Percentiles rank a stretch among this genome's conserved stretches.
Conservation (phyloP, 1,140 invertebrate genomes). For the Armadillidium nasatum region DNA sequence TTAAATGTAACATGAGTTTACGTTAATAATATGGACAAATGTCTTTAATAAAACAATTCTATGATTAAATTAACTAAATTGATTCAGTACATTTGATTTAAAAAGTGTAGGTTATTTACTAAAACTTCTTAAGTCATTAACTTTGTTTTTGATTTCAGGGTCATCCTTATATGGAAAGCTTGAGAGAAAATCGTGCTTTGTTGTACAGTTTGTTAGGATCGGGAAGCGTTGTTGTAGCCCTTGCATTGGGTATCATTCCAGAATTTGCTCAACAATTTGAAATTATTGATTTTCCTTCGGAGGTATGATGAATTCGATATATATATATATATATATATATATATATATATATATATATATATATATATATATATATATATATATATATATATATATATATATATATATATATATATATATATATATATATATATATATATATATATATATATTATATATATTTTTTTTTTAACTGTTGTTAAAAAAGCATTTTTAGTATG, state of each 20-base stretch:
- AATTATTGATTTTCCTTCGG: slow-evolving; percentile 78
- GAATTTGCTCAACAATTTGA: slow-evolving; percentile 76
- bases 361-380: neutral
- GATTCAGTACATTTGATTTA: too few relatives aligned
- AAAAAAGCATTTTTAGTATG: neutral
- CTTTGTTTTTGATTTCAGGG: slow-evolving; percentile 61
- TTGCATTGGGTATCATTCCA: slow-evolving; percentile 71
- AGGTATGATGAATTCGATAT: slow-evolving; percentile 59
- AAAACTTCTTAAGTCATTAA: too few relatives aligned
- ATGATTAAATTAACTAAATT: too few relatives aligned
- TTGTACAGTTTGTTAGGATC: slow-evolving; percentile 81
- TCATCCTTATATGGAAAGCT: slow-evolving; percentile 96
- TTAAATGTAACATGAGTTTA: too few relatives aligned
- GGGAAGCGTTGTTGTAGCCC: slow-evolving; percentile 64
- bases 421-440: neutral
- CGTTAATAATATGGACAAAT: too few relatives aligned
- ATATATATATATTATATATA: neutral
- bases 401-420: neutral
- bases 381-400: neutral
- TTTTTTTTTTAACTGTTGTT: neutral
- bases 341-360: neutral
- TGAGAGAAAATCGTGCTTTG: slow-evolving; percentile 84
- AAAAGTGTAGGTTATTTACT: too few relatives aligned
- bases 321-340: neutral
- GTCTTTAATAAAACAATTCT: too few relatives aligned